Base-by-base conservation (phyloP, 2,113 vertebrate genomes). In the Paratilapia polleni region DNA sequence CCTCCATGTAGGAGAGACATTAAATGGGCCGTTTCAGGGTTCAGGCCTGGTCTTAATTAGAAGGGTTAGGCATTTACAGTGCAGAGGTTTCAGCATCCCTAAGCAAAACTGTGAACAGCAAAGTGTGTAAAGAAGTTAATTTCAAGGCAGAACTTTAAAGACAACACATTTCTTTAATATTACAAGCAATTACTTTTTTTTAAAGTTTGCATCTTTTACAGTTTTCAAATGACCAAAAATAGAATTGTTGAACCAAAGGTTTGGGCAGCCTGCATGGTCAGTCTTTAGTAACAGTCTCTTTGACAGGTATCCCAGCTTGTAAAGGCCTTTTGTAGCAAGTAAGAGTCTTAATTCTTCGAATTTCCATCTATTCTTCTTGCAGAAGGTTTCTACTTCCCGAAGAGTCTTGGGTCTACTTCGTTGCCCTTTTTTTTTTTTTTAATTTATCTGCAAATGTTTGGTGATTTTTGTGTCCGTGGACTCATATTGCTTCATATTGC, bases 201-300 rank as follows among this genome's bases (percentile, higher is more conserved):
- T 5, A 52, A 20, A 28, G 41, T 49, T 28, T 20, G 7, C 3
- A 49, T 52, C 1, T 47, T 70, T 70, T 3, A 49, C 38, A 47
- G 0, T 28, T 70, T 70, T 22, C 26, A 19, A 28, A 49, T 43
- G 28, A 70, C 41, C 49, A 49, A 47, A 19, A 66, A 2, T 66
- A 26, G 19, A 26, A 0, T 19, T 11, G 2, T 6, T 26, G 47
- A 0, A 22, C 8, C 14, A 68, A 2, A 68, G 4, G 6, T 49
- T 49, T 49, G 41, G 1, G 41, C 3, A 73, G 13, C 24, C 1
- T 73, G 47, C 11, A n/a, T 2, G 20, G 56, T 22, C 54, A 0
- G 6, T 54, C 31, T 10, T 73, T 73, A 31, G 17, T 14, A n/a
- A 54, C 47, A 20, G 47, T 24, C 68, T 34, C 47, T 52, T 31